phyloP scores from a whole-genome alignment of 2,113 vertebrate genomes.

The Hydrolagus affinis region DNA sequence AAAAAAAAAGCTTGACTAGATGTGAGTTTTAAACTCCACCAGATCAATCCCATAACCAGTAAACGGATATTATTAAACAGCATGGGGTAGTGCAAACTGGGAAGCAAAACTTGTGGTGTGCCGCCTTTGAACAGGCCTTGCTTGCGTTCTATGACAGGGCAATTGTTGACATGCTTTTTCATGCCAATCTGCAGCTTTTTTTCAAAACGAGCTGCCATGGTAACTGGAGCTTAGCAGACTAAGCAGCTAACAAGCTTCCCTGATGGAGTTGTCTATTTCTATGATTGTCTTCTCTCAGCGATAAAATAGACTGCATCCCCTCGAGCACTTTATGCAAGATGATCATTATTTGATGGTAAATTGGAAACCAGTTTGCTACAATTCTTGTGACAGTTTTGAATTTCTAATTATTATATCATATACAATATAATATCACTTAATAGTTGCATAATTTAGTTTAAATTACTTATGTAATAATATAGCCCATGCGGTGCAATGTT shows the following conservation, averaged over 20 bases:
- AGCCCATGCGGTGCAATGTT: not conserved
- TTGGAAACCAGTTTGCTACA: conserved; percentile 41
- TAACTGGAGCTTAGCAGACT: conserved; percentile 84
- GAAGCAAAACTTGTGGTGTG: conserved; percentile 78
- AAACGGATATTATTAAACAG: conserved; percentile 95
- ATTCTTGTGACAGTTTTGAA: not conserved
- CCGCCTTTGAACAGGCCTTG: conserved; percentile 77
- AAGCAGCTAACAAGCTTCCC: conserved; percentile 84
- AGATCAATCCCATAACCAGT: conserved; percentile 84
- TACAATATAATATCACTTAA: not conserved
- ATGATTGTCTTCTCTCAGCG: conserved; percentile 79
- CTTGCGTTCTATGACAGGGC: conserved; percentile 82
- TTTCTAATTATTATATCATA: not conserved
- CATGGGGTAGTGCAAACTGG: conserved; percentile 83
- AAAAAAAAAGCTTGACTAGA: conserved; percentile 68
- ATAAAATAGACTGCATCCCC: conserved; percentile 70
- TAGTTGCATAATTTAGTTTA: not conserved
- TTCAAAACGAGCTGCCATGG: conserved; percentile 87
- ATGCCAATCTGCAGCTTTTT: conserved; percentile 82
- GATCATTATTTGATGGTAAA: conserved; percentile 67
- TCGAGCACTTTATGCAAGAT: conserved; percentile 74
- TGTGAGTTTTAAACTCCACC: conserved; percentile 70
- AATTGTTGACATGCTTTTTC: conserved; percentile 92
- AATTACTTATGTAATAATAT: not conserved
- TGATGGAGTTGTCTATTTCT: conserved; percentile 81